Percentiles rank a stretch among this genome's conserved stretches.
These are phyloP conservation scores for Trimorus sp. DNA, from an alignment of 2,888 invertebrate genomes.

Conservation along the genomic window DNA sequence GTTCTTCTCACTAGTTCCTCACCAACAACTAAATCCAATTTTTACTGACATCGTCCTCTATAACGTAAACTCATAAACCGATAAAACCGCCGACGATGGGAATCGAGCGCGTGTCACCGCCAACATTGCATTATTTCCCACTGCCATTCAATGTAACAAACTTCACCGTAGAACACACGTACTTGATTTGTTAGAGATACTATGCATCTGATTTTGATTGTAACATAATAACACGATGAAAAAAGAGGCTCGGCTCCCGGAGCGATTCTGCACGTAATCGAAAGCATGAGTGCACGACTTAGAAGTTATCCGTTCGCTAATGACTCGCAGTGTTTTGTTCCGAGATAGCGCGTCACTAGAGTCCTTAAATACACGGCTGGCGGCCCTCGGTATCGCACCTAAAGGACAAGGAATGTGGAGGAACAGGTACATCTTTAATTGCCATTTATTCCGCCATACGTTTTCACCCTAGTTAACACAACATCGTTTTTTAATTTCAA, in stretches of 20 bases:
- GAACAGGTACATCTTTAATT: constrained; percentile 81
- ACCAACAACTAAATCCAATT: no score
- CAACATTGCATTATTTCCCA: constrained; percentile 58
- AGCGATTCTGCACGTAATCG: constrained; percentile 68
- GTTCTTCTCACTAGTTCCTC: no score
- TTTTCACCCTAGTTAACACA: no score
- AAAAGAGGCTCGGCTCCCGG: constrained; percentile 37
- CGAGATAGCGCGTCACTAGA: constrained; percentile 81
- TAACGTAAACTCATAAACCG: no score
- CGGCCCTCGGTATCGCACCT: constrained; percentile 81
- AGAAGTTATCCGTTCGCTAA: constrained; percentile 74
- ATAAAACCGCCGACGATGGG: no score
- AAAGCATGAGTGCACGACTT: constrained; percentile 75
- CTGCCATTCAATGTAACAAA: constrained; percentile 60
- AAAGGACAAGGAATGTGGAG: constrained; percentile 82
- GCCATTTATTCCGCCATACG: constrained; percentile 5
- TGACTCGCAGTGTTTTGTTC: constrained; percentile 79
- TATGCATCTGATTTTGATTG: constrained; percentile 66
- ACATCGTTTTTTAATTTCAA: no score
- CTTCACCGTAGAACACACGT: constrained; percentile 58
- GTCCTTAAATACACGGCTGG: constrained; percentile 81
- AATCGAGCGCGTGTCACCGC: constrained; percentile 44
- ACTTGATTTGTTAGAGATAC: constrained; percentile 47
- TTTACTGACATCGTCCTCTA: no score
- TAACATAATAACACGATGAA: constrained; percentile 61